Base-by-base conservation (phyloP, 1,140 invertebrate species). In the Andrena cerasifolii region DNA sequence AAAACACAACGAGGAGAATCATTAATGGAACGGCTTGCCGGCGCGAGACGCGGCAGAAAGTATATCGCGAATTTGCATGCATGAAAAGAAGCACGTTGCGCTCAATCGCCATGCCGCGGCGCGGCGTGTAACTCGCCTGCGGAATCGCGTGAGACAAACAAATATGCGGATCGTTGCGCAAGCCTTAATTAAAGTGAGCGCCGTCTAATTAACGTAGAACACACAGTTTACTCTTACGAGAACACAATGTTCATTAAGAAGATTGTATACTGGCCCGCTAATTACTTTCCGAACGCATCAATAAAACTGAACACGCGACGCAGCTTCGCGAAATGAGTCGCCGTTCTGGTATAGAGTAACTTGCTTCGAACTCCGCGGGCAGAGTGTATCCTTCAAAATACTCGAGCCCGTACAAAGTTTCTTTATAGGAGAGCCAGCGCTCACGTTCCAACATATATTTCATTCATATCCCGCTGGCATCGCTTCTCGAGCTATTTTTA, bases 181-280 rank as follows among this genome's bases (percentile, higher is more conserved):
- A 79, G 53, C 45, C 28, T 79, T 79, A 79, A 79, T 74, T 79
- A 74, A 79, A 79, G 40, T n/a, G 70, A 24, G 70, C 70, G 61
- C 53, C 53, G 43, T 65, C 77, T 63, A 66, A 79, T 79, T 79
- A 74, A 79, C 77, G 71, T 59, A 21, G 43, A 74, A 74, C 43
- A 24, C 26, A 62, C 61, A n/a, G 43, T 74, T 79, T 66, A 66
- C 40, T 79, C 59, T 56, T 66, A 66, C 43, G 43, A 66, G 45
- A 66, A 66, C n/a, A 49, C 53, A 16, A 62, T 56, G 28, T 43
- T 43, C 40, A 40, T 71, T 51, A 77, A 0, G 56, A 61, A 51
- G 61, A 71, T 51, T 77, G 33, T 61, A 40, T n/a, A 63, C 14
- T n/a, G 16, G 3, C 6, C 28, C 10, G 53, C 4, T 36, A 58